Base-by-base conservation (phyloP, 2,888 invertebrate species). In the Euspilapteryx auroguttella region DNA sequence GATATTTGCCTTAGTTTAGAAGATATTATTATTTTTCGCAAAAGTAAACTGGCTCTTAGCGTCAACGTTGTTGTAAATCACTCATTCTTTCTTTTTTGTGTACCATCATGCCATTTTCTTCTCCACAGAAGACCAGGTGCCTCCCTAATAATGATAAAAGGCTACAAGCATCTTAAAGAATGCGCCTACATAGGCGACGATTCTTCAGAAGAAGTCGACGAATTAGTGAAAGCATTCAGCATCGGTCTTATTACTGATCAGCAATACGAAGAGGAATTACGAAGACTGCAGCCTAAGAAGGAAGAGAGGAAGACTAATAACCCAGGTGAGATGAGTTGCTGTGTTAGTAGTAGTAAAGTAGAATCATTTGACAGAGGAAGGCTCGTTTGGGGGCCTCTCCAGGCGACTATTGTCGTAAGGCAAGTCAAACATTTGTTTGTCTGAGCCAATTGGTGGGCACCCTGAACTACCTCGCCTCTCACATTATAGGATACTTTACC, bases 161-260 rank as follows among this genome's bases (percentile, higher is more conserved):
- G 89, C 0, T 86, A 87, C 59, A 84, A 83, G 37, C 85, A 88
- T 48, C 73, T 89, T 0, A 85, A 87, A 41, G 85, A 87, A 41
- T 89, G 89, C 46, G 87, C 88, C 0, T 89, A 87, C 58, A 87
- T 89, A 28, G 89, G 89, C 1, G 87, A 89, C 45, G 83, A 88
- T 45, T 88, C 87, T 0, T 86, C 87, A 0, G 88, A 88, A 47
- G 87, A 88, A 41, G 52, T 84, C 5, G 85, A 86, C 13, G 86
- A 87, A 43, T 50, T 82, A n/a, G 37, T 68, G 4, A 77, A 79
- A 39, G 66, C 77, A 0, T 58, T 64, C 28, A 56, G 64, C 25
- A 45, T 58, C 0, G 78, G 76, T 0, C 46, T 65, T 2, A n/a
- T n/a, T n/a, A n/a, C n/a, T n/a, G n/a, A n/a, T n/a, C n/a, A n/a